Conservation (phyloP, 2,113 vertebrate genomes). For the Turdus rufiventris region DNA sequence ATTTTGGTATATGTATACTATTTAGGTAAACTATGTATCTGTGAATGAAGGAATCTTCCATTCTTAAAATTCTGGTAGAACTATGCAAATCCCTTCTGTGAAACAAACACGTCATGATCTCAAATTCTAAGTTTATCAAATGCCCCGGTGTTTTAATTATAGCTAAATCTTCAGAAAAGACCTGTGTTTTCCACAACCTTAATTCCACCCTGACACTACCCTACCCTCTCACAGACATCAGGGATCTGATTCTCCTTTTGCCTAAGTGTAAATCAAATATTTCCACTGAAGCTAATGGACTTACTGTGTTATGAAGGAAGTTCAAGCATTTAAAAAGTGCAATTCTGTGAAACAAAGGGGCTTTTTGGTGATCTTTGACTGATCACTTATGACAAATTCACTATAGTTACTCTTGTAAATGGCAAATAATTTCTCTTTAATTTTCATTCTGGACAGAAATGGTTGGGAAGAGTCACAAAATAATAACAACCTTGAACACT, state of each 20-base stretch:
- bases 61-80: neutral
- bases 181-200: neutral
- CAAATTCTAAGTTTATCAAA: neutral
- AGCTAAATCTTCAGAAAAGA: neutral
- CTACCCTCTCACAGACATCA: neutral
- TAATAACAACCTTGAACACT: conserved; percentile 45
- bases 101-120: neutral
- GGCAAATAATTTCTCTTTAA: conserved; percentile 22
- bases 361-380: neutral
- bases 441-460: conserved; percentile 23
- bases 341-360: neutral
- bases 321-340: neutral
- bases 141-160: neutral
- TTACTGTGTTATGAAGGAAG: neutral
- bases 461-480: conserved; percentile 18
- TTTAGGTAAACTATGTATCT: neutral
- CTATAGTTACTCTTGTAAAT: conserved; percentile 21
- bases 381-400: conserved; percentile 3
- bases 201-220: neutral
- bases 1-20: neutral
- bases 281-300: neutral
- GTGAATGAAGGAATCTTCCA: neutral
- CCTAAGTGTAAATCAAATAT: neutral
- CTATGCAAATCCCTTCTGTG: neutral
- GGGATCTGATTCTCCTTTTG: neutral